Evolutionary conservation across 23 tunicate species (phyloP).

Genomic region (Styela clava): DNA sequence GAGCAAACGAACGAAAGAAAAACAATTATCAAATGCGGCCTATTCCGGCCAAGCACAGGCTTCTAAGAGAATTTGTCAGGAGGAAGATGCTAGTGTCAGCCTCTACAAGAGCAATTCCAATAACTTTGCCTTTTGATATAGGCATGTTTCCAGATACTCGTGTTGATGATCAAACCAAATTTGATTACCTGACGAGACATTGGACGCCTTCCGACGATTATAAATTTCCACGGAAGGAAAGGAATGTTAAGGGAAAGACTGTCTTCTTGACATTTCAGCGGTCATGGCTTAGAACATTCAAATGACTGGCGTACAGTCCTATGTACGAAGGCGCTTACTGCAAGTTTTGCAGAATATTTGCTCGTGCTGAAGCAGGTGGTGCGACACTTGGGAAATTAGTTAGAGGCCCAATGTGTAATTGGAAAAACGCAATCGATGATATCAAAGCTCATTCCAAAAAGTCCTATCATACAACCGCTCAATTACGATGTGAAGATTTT

Average conservation of each 20-base stretch:
- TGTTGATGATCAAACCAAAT: no score
- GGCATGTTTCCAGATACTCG: no score
- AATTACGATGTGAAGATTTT: background rate
- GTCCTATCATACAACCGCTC: conserved; percentile 45
- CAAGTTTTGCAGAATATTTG: conserved; percentile 1
- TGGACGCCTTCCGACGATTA: no score
- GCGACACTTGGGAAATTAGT: background rate
- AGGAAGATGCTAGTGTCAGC: no score
- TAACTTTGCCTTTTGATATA: no score
- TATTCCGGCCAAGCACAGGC: no score
- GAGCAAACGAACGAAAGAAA: no score
- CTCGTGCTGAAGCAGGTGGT: conserved; percentile 29
- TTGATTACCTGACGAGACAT: no score
- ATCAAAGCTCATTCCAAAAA: conserved; percentile 30
- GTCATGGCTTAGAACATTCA: conserved; percentile 10
- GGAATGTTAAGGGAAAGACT: background rate
- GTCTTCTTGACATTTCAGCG: background rate
- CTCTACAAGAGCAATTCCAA: no score
- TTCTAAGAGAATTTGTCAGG: no score
- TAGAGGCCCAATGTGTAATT: background rate
- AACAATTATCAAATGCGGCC: no score
- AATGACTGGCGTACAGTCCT: conserved; percentile 21
- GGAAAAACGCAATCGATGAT: conserved; percentile 10
- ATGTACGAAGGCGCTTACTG: no score
- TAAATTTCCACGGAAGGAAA: background rate